Evolutionary conservation across 2,797 vertebrate genomes (phyloP).

Genomic region (Poecilia gillii): DNA sequence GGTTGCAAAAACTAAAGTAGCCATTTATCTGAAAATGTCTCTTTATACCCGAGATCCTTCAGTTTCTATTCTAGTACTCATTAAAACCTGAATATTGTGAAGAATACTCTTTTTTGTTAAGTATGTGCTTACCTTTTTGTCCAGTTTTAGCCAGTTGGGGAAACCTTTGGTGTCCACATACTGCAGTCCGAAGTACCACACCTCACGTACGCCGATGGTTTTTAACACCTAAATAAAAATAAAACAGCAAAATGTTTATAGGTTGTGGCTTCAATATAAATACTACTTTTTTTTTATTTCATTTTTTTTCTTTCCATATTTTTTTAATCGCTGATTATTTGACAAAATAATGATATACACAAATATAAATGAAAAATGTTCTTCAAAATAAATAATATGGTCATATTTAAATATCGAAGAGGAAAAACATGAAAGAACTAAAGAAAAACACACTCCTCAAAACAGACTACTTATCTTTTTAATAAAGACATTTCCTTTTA

Average conservation of each 20-base stretch:
- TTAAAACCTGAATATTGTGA: not conserved
- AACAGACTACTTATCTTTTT: not conserved
- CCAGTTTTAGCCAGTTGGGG: conserved; percentile 93
- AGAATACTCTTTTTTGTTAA: not conserved
- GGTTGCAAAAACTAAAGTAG: conserved; percentile 10
- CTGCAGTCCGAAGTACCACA: conserved; percentile 98
- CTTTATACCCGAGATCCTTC: not conserved
- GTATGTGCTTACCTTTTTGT: conserved; percentile 90
- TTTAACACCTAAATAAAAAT: conserved; percentile 89
- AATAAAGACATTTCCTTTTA: not conserved
- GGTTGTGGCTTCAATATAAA: not conserved
- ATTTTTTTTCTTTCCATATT: not conserved
- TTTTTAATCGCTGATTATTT: not conserved
- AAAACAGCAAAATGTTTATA: conserved; percentile 5
- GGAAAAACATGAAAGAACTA: not conserved
- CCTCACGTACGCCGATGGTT: conserved; percentile 93
- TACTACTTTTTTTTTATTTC: not conserved
- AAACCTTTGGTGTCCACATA: conserved; percentile 92
- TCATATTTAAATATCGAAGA: no score
- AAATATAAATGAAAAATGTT: conserved; percentile 1
- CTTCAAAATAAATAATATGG: no score
- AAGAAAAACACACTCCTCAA: not conserved
- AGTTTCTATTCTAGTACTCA: not conserved
- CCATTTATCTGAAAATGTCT: not conserved
- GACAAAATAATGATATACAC: not conserved